Evolutionary conservation across 2,797 vertebrate species (phyloP).

Genomic region (Propithecus perrieri): DNA sequence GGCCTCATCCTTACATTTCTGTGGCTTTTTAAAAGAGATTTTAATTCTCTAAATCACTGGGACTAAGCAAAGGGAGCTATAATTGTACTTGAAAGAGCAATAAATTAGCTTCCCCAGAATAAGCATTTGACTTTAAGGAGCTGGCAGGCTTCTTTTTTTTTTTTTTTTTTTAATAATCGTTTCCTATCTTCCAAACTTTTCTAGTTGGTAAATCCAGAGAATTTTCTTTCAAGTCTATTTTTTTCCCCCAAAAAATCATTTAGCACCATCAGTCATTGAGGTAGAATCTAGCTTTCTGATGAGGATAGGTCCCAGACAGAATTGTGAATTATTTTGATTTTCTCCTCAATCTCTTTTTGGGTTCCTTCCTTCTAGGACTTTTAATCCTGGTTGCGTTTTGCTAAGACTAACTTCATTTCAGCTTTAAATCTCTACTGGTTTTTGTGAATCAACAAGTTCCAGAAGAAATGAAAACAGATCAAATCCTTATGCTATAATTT

Average conservation of each 20-base stretch:
- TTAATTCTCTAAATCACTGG: conserved; percentile 5
- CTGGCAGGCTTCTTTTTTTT: neutral
- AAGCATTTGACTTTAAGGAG: conserved; percentile 31
- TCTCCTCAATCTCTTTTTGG: neutral
- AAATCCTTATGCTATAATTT: neutral
- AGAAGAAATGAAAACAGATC: conserved; percentile 24
- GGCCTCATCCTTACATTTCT: neutral
- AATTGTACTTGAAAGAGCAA: neutral
- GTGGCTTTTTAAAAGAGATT: neutral
- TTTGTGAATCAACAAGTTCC: neutral
- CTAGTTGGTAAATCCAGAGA: neutral
- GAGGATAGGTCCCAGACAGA: neutral
- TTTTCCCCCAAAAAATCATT: neutral
- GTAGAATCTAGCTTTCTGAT: neutral
- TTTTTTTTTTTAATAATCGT: neutral
- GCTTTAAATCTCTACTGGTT: neutral
- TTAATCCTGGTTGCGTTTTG: neutral
- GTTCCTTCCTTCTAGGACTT: neutral
- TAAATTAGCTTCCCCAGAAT: neutral
- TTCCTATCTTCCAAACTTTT: conserved; percentile 19
- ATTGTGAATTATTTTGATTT: conserved; percentile 9
- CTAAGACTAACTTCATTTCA: neutral
- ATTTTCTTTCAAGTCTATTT: conserved; percentile 35
- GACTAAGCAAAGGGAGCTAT: neutral
- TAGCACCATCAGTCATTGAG: neutral